These are phyloP conservation scores for Trematomus loennbergii DNA, from an alignment of 2,113 vertebrate species.

Conservation along the genomic window DNA sequence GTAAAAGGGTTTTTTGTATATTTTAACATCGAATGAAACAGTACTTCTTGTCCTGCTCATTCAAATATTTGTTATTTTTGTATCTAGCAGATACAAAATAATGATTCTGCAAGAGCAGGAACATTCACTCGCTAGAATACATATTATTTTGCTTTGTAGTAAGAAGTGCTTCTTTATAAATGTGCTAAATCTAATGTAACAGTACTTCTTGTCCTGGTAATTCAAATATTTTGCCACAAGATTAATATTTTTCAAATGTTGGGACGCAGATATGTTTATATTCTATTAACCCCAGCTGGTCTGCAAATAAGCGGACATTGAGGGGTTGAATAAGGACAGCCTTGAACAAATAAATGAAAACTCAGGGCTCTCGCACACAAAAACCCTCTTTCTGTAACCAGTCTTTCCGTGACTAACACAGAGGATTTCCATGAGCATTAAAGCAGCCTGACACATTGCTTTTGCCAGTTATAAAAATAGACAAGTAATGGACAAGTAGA, in stretches of 20 bases:
- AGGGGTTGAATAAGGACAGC: conserved; percentile 29
- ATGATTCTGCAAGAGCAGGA: no score
- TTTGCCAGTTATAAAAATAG: conserved; percentile 22
- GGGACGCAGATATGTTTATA: neutral
- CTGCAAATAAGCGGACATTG: neutral
- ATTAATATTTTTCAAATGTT: neutral
- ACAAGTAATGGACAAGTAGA: neutral
- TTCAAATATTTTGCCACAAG: neutral
- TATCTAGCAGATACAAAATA: no score
- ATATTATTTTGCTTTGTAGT: no score
- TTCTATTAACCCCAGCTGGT: neutral
- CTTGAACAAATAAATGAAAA: conserved; percentile 1
- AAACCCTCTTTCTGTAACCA: conserved; percentile 10
- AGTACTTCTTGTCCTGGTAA: neutral
- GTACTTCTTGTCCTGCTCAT: neutral
- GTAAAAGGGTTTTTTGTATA: neutral
- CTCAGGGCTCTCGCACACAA: conserved; percentile 14
- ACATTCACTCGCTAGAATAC: no score
- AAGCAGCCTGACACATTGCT: conserved; percentile 10
- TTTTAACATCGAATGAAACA: no score
- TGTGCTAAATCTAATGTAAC: neutral
- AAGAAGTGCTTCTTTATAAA: neutral
- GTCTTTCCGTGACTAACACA: conserved; percentile 48
- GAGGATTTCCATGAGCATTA: conserved; percentile 35
- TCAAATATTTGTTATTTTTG: no score